phyloP scores from a whole-genome alignment of 2,113 vertebrate species.

The Chamaetylas fuelleborni region DNA sequence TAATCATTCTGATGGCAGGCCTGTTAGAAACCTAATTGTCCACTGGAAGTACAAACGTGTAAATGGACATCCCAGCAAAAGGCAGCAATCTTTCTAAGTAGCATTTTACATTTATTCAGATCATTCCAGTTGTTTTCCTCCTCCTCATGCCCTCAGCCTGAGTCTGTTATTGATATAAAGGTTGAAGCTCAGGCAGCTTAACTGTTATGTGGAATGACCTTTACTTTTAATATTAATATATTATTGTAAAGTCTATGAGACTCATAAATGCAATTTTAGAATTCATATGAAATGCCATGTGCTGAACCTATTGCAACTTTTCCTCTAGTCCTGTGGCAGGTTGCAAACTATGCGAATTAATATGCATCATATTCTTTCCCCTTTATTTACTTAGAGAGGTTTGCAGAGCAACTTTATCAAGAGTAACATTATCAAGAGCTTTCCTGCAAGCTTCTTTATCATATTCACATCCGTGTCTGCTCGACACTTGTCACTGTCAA shows the following conservation, averaged over 20 bases:
- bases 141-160: background rate
- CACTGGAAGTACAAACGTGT: constrained; percentile 22
- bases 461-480: constrained; percentile 86
- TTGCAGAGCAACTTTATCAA: constrained; percentile 93
- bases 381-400: constrained; percentile 88
- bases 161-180: constrained; percentile 87
- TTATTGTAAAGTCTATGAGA: constrained; percentile 88
- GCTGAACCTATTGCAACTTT: constrained; percentile 75
- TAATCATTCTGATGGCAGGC: constrained; percentile 3
- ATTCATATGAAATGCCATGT: constrained; percentile 90
- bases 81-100: constrained; percentile 25
- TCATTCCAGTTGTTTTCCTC: constrained; percentile 73
- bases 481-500: constrained; percentile 99
- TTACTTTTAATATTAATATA: constrained; percentile 99
- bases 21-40: constrained; percentile 42
- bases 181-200: constrained; percentile 96
- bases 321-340: constrained; percentile 50
- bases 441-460: constrained; percentile 91
- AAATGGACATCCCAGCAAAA: constrained; percentile 21
- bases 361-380: constrained; percentile 81
- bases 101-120: constrained; percentile 56
- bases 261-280: constrained; percentile 90
- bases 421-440: constrained; percentile 98
- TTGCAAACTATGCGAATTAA: constrained; percentile 87
- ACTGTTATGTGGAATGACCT: constrained; percentile 89